Base-by-base conservation (phyloP, 2,888 invertebrate genomes). In the Heliconius ethilla region DNA sequence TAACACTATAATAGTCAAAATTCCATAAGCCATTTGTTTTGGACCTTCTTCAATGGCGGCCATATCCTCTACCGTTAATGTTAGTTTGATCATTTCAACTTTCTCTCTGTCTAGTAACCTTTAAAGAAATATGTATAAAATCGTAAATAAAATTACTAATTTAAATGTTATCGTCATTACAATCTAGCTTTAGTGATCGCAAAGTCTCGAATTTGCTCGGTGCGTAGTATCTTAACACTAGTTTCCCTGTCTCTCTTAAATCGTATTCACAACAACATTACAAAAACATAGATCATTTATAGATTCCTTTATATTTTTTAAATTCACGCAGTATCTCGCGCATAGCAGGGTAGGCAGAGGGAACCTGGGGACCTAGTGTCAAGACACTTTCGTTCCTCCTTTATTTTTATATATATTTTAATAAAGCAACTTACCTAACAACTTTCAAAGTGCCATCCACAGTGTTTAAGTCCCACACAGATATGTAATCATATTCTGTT, bases 61-160 rank as follows among this genome's bases (percentile, higher is more conserved):
- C 87, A 97, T 94, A 90, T 99, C 99, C 91, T 97, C 97, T 0
- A 98, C 99, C 9, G 96, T 93, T 13, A 99, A 91, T 0, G 96
- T 96, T 25, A 98, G 90, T 83, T 96, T 96, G 33, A 99, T 96
- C 6, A 95, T 95, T 88, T 98, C 98, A 0, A 98, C 96, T 83
- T 95, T 96, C 88, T 99, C 98, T 79, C 99, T 94, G 89, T 99
- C 98, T 75, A 99, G 88, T 10, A 96, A 86, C 86, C 96, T 96
- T 51, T 51, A 51, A 51, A 22, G 83, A 10, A 22, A 95, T 94
- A 67, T 55, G 55, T 15, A 7, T 15, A 25, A 40, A 40, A 40
- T 15, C 11, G 22, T 22, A 9, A 55, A 55, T 22, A 22, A 22
- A 22, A 55, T 55, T 9, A 55, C 0, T 51, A 51, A n/a, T 10